phyloP scores from a whole-genome alignment of 1,140 invertebrate genomes.

The Tetragonula clypearis region DNA sequence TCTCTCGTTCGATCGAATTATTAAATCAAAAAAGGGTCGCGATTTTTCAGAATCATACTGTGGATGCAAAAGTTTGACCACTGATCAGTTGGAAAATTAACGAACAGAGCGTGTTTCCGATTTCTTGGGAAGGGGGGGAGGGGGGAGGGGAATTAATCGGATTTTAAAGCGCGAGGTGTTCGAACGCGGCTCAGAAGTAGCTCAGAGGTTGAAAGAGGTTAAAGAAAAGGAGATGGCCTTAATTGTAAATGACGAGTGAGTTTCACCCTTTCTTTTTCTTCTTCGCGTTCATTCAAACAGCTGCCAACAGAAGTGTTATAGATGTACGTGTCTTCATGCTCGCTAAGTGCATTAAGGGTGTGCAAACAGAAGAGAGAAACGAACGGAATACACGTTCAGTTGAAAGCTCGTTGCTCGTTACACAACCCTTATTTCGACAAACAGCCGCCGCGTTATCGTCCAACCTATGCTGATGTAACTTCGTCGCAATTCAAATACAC shows the following conservation, averaged over 20 bases:
- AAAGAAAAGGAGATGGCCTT: background rate
- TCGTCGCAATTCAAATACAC: conserved; percentile 7
- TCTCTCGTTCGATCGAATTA: no score
- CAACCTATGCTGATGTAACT: conserved; percentile 25
- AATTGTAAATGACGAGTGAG: background rate
- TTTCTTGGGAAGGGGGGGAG: no score
- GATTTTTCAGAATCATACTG: no score
- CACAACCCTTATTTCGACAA: conserved; percentile 45
- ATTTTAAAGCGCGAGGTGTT: no score
- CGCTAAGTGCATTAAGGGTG: conserved; percentile 55
- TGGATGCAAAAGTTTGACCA: no score
- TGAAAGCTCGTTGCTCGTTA: conserved; percentile 43
- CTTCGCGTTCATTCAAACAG: background rate
- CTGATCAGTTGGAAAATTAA: no score
- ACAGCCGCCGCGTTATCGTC: conserved; percentile 28
- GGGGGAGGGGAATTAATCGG: no score
- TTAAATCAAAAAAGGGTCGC: no score
- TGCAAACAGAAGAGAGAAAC: conserved; percentile 50
- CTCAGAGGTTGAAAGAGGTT: background rate
- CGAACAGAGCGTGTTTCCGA: no score
- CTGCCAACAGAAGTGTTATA: conserved; percentile 8
- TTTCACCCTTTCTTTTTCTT: background rate
- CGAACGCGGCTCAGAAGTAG: no score
- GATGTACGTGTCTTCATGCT: conserved; percentile 37
- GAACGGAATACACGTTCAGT: conserved; percentile 18